These are phyloP conservation scores for Muscina levida DNA, from an alignment of 2,888 invertebrate genomes.

Conservation along the genomic window DNA sequence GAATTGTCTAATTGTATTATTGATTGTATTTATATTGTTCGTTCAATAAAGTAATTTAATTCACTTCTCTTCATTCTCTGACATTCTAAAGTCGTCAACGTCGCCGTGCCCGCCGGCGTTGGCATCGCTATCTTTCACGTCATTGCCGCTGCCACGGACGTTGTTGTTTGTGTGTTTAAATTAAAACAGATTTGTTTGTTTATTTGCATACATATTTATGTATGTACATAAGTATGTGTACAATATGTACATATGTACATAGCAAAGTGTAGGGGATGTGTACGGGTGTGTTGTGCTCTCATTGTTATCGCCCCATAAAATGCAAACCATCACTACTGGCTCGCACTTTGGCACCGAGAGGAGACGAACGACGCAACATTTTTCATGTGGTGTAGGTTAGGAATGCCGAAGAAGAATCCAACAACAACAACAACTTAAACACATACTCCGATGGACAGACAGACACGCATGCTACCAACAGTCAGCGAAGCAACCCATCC, in stretches of 20 bases:
- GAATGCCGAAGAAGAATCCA: slow-evolving; percentile 59
- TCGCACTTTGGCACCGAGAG: slow-evolving; percentile 41
- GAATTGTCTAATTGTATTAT: slow-evolving; percentile 16
- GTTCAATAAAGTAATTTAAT: slow-evolving; percentile 22
- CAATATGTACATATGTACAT: background rate
- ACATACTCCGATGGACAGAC: background rate
- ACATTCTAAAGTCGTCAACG: background rate
- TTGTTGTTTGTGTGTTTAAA: slow-evolving; percentile 23
- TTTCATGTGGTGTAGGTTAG: slow-evolving; percentile 70
- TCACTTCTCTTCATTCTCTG: background rate
- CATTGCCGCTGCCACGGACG: background rate
- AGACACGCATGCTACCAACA: background rate
- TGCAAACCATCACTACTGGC: slow-evolving; percentile 42
- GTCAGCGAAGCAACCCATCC: background rate
- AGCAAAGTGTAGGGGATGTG: background rate
- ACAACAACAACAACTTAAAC: slow-evolving; percentile 22
- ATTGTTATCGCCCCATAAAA: slow-evolving; percentile 58
- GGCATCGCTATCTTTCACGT: slow-evolving; percentile 1
- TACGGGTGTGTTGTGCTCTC: slow-evolving; percentile 25
- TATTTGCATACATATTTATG: slow-evolving; percentile 23
- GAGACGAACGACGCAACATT: slow-evolving; percentile 57
- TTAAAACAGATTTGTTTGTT: slow-evolving; percentile 58
- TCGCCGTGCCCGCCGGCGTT: background rate
- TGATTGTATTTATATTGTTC: slow-evolving; percentile 19
- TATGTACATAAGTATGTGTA: background rate